phyloP scores from a whole-genome alignment of 2,113 vertebrate genomes.

The Labeo catla region DNA sequence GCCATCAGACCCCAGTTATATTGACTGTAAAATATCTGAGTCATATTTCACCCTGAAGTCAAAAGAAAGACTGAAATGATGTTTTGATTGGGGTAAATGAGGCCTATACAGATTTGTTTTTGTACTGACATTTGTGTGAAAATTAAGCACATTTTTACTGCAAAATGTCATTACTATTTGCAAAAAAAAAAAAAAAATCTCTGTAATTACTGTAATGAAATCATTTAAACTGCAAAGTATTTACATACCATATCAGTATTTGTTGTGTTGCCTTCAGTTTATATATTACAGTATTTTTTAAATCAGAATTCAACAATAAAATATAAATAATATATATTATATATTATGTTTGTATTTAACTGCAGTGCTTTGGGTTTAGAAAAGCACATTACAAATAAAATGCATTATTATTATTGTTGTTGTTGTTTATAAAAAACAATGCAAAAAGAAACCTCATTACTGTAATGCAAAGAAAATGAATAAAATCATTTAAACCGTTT shows the following conservation, averaged over 20 bases:
- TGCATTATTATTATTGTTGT: no score
- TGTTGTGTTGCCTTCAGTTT: not conserved
- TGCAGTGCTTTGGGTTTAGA: not conserved
- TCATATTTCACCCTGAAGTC: not conserved
- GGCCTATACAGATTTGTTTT: not conserved
- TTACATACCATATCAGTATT: not conserved
- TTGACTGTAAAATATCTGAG: conserved; percentile 42
- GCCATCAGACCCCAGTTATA: conserved; percentile 43
- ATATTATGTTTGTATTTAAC: not conserved
- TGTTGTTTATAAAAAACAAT: no score
- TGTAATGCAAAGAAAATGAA: not conserved
- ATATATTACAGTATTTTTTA: not conserved
- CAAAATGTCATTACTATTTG: not conserved
- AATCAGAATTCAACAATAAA: no score
- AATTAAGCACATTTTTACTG: not conserved
- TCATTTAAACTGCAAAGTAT: not conserved
- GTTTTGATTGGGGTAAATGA: not conserved
- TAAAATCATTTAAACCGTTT: not conserved
- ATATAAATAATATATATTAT: no score
- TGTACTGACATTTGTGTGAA: not conserved
- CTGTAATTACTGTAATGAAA: not conserved
- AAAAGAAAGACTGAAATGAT: not conserved
- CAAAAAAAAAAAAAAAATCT: not conserved
- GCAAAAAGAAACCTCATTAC: not conserved
- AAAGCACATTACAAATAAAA: not conserved